Base-by-base conservation (phyloP, 2,113 vertebrate species). In the Noctilio leporinus region DNA sequence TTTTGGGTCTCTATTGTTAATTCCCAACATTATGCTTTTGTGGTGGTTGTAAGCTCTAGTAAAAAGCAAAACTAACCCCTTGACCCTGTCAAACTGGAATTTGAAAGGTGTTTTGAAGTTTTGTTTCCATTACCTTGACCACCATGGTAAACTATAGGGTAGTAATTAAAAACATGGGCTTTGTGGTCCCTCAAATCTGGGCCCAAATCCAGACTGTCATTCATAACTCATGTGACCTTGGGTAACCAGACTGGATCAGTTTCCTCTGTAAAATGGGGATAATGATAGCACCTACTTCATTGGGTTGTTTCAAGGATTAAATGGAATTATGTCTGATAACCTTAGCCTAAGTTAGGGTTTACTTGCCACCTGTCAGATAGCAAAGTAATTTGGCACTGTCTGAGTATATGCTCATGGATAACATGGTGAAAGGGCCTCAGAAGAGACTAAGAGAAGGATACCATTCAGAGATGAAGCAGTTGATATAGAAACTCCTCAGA, bases 101-200 rank as follows among this genome's bases (percentile, higher is more conserved):
- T 81, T 49, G 28, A 87, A 93, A 87, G 85, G 45, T 28, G 86
- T 92, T 94, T 93, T 86, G 20, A 89, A 95, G 49, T 47, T 75
- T 92, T 88, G 30, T 87, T 96, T 83, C 62, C 15, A 94, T 35
- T 19, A 57, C 53, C 57, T 77, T 89, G 47, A 90, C 28, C 28
- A 73, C 17, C 40, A 45, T 72, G 51, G 75, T 94, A 77, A 94
- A 24, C 26, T 59, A 53, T 35, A 73, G 15, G 16, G 45, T 45
- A 69, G 51, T 49, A 43, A 14, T 88, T 88, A 64, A 97, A 95
- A 96, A 70, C 24, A 78, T 40, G 19, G 47, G 26, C 51, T 93
- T 91, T 75, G 24, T 86, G 69, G 26, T 30, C 67, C 59, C 30
- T 93, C n/a, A 67, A 20, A 95, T 47, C 51, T 93, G 59, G 9